Conservation (phyloP, 2,113 vertebrate genomes). For the Xenopus laevis region DNA sequence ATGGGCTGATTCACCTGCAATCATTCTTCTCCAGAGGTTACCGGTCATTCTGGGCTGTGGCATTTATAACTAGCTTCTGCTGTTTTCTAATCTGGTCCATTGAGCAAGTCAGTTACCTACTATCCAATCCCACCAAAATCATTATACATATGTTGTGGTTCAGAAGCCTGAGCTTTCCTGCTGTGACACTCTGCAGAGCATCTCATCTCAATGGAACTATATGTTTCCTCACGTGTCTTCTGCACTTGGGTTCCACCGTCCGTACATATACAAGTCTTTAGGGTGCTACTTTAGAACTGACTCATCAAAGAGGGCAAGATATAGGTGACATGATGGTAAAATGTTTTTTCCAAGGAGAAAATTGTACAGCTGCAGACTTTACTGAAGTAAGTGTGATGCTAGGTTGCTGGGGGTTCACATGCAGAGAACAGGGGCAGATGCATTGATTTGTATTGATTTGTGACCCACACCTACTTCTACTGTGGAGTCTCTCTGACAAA, state of each 20-base stretch:
- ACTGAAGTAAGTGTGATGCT: constrained; percentile 49
- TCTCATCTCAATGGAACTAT: constrained; percentile 42
- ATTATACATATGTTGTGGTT: constrained; percentile 71
- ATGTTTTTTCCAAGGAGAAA: constrained; percentile 56
- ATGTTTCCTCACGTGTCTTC: constrained; percentile 18
- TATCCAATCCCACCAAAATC: constrained; percentile 69
- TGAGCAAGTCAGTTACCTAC: constrained; percentile 71
- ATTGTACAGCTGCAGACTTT: constrained; percentile 59
- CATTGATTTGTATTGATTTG: too few relatives aligned
- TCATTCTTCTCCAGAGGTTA: constrained; percentile 57
- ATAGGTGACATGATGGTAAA: constrained; percentile 57
- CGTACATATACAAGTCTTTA: constrained; percentile 49
- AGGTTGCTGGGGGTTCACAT: too few relatives aligned
- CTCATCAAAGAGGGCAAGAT: constrained; percentile 57
- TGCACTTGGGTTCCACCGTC: constrained; percentile 35
- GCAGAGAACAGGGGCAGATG: too few relatives aligned
- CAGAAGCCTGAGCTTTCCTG: constrained; percentile 63
- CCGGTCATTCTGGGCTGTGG: constrained; percentile 70
- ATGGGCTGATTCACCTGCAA: constrained; percentile 76
- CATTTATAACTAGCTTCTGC: constrained; percentile 66
- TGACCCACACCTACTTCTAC: too few relatives aligned
- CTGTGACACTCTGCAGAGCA: constrained; percentile 59
- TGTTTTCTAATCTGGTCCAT: constrained; percentile 69
- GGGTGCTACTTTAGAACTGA: too few relatives aligned
- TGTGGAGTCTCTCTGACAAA: too few relatives aligned